Evolutionary conservation across 1,140 invertebrate species (phyloP).

Genomic region (Ectropis grisescens): DNA sequence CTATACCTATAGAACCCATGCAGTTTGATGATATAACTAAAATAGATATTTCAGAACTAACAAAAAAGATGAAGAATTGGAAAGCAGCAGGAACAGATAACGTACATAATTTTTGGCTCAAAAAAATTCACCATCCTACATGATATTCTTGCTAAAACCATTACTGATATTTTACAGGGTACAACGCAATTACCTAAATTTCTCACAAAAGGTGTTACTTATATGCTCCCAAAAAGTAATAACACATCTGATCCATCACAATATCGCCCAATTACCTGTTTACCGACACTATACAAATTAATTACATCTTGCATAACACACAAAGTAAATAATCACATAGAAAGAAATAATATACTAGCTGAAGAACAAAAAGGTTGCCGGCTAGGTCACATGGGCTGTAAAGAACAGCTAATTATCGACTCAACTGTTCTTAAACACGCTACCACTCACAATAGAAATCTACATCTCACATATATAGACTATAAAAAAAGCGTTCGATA

Average conservation of each 20-base stretch:
- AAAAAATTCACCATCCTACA: slow-evolving; percentile 5
- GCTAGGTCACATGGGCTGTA: slow-evolving; percentile 3
- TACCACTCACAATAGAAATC: slow-evolving; percentile 7
- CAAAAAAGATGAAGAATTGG: slow-evolving; percentile 5
- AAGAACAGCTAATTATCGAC: slow-evolving; percentile 12
- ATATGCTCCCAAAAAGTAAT: slow-evolving; percentile 2
- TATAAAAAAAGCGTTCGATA: slow-evolving; percentile 19
- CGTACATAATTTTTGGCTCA: slow-evolving; percentile 9
- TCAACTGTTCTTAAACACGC: slow-evolving; percentile 8
- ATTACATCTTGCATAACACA: slow-evolving; percentile 4
- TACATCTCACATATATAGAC: slow-evolving; percentile 12
- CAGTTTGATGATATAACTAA: slow-evolving; percentile 7
- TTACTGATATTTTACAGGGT: background rate
- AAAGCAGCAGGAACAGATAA: slow-evolving; percentile 9
- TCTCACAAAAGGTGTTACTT: slow-evolving; percentile 2
- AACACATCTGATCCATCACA: slow-evolving; percentile 4
- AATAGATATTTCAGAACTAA: slow-evolving; percentile 5
- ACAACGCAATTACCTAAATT: background rate
- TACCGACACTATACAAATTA: slow-evolving; percentile 8
- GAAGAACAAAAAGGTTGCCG: slow-evolving; percentile 15
- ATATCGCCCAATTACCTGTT: slow-evolving; percentile 7
- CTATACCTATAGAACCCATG: slow-evolving; percentile 6
- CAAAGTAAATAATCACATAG: slow-evolving; percentile 3
- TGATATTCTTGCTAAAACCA: background rate
- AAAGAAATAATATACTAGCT: slow-evolving; percentile 3